A percentile compares a stretch with the other conserved stretches of the same genome.
Conservation (phyloP, 2,888 invertebrate species). For the Gisinianus flammeolus region DNA sequence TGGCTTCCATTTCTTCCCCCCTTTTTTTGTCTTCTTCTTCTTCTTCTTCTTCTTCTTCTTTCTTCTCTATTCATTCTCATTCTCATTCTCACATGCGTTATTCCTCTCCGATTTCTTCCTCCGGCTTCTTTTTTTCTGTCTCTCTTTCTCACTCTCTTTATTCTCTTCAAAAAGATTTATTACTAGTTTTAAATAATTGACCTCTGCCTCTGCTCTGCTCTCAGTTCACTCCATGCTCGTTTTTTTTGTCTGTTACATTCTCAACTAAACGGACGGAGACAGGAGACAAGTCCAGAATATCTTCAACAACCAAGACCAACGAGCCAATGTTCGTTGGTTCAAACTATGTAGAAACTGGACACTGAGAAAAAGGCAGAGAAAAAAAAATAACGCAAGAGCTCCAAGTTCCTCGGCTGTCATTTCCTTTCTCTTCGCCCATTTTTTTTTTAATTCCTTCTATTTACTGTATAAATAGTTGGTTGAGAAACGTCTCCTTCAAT, state of each 20-base stretch:
- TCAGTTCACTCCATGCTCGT: background rate
- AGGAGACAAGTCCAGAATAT: slow-evolving; percentile 13
- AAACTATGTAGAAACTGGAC: too few species aligned
- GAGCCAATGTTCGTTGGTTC: too few species aligned
- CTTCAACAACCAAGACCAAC: slow-evolving; percentile 7
- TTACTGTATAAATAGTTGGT: too few species aligned
- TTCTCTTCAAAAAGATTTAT: slow-evolving; percentile 36
- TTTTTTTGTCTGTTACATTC: background rate
- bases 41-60: too few species aligned
- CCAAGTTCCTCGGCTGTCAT: too few species aligned
- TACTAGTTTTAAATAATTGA: slow-evolving; percentile 39
- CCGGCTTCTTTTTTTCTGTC: background rate
- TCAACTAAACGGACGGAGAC: too few species aligned
- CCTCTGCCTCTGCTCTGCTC: background rate
- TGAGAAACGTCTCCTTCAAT: too few species aligned
- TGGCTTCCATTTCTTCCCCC: slow-evolving; percentile 22
- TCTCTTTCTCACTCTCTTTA: slow-evolving; percentile 2
- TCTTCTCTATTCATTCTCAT: too few species aligned
- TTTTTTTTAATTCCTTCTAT: too few species aligned
- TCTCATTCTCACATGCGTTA: slow-evolving; percentile 33
- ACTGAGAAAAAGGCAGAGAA: too few species aligned
- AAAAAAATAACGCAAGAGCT: too few species aligned
- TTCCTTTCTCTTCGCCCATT: too few species aligned
- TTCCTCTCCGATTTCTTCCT: slow-evolving; percentile 15
- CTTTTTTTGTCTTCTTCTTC: background rate